Evolutionary conservation across 2,888 invertebrate species (phyloP).

Genomic region (Hydraecia micacea): DNA sequence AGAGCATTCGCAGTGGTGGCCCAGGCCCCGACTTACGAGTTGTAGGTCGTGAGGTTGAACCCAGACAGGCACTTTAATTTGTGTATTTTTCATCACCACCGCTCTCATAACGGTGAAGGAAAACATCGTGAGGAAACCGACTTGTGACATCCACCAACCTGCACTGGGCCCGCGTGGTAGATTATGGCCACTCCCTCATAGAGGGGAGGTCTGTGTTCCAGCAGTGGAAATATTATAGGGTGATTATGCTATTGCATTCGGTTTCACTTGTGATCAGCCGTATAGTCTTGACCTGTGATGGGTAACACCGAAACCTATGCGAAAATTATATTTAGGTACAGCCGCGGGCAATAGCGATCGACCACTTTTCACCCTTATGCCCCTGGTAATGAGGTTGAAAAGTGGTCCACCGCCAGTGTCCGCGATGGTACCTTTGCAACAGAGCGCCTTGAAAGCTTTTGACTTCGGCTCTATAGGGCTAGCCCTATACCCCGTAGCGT

Average conservation of each 20-base stretch:
- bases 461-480: not conserved
- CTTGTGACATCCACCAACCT: not conserved
- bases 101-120: not conserved
- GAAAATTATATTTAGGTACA: not conserved
- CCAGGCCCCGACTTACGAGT: no score
- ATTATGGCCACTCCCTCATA: no score
- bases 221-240: not conserved
- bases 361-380: no score
- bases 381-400: no score
- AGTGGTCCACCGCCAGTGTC: no score
- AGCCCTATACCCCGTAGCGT: no score
- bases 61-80: not conserved
- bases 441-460: not conserved
- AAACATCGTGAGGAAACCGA: not conserved
- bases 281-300: not conserved
- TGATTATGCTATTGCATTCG: not conserved
- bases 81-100: not conserved
- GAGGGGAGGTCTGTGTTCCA: not conserved
- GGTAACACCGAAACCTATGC: not conserved
- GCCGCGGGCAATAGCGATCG: no score
- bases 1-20: not conserved
- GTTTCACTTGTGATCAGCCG: not conserved
- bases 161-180: no score
- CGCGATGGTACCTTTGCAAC: not conserved
- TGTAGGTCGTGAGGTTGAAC: no score